Base-by-base conservation (phyloP, 1,140 invertebrate genomes). In the Phenacoccus solenopsis region DNA sequence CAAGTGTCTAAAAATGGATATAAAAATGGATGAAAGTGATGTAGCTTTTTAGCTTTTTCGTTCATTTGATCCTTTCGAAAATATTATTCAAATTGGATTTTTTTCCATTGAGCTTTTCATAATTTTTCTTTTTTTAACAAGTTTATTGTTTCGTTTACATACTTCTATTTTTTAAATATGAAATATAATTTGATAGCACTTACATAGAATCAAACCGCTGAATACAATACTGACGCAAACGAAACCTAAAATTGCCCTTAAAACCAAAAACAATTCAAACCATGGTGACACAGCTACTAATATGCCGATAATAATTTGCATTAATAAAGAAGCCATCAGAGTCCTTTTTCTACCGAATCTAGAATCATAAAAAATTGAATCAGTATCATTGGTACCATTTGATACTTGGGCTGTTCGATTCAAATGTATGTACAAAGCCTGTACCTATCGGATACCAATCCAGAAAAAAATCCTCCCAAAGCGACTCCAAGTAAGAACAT, bases 281-380 rank as follows among this genome's bases (percentile, higher is more conserved):
- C 85, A 86, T 16, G 83, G 83, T 4, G 82, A 81, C 70, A 88
- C 82, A 1, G 86, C 82, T 1, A 88, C 82, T 12, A 81, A 76
- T 1, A 85, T 82, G 20, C 85, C 86, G 75, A 80, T 73, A 35
- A 76, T 78, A 67, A 88, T 81, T 77, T 91, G 89, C 16, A 88
- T 78, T 35, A 87, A 73, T 61, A 89, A 79, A 69, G 88, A 86
- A 27, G 84, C 77, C 78, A 91, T 85, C 35, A 91, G 77, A 35
- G 88, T 87, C 64, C 80, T 82, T 78, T 91, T 91, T 71, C 90
- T 81, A 9, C 90, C 90, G 75, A 88, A 90, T 78, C 86, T 87
- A 75, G 13, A 78, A 56, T 68, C 56, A 64, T 24, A 5, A 20
- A 20, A 64, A 64, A 24, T 24, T 24, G 20, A 24, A 64, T 9